phyloP scores from a whole-genome alignment of 2,113 vertebrate species.

The Cercocebus atys region DNA sequence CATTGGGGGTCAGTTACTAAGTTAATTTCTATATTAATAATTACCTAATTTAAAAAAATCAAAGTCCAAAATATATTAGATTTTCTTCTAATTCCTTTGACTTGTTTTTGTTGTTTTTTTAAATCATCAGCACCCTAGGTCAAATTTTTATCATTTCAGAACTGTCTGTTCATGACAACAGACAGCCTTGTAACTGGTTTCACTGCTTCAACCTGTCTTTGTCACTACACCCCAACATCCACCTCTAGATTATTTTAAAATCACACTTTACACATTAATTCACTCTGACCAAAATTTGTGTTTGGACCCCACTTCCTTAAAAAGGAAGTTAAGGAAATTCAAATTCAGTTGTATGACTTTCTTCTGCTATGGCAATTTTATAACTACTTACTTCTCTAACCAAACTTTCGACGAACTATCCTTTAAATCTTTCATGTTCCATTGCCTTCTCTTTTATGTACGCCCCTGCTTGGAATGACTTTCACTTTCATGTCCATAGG shows the following conservation, averaged over 20 bases:
- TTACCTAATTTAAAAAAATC: neutral
- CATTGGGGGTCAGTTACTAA: neutral
- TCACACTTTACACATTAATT: neutral
- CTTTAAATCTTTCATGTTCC: neutral
- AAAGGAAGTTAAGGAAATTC: neutral
- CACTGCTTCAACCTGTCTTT: neutral
- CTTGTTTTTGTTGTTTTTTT: neutral
- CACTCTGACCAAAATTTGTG: neutral
- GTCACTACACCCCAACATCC: neutral
- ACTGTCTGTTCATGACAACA: neutral
- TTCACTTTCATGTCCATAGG: neutral
- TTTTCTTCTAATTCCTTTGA: neutral
- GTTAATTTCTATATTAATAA: neutral
- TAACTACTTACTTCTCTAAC: neutral
- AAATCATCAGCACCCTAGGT: neutral
- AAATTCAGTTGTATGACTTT: neutral
- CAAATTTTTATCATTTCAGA: neutral
- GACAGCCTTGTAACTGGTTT: neutral
- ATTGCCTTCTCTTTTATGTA: neutral
- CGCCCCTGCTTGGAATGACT: neutral
- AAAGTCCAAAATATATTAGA: neutral
- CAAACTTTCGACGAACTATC: neutral
- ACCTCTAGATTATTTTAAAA: neutral
- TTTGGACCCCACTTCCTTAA: neutral
- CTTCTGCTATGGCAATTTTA: neutral